phyloP scores from a whole-genome alignment of 2,113 vertebrate genomes.

The Parotia lawesii region DNA sequence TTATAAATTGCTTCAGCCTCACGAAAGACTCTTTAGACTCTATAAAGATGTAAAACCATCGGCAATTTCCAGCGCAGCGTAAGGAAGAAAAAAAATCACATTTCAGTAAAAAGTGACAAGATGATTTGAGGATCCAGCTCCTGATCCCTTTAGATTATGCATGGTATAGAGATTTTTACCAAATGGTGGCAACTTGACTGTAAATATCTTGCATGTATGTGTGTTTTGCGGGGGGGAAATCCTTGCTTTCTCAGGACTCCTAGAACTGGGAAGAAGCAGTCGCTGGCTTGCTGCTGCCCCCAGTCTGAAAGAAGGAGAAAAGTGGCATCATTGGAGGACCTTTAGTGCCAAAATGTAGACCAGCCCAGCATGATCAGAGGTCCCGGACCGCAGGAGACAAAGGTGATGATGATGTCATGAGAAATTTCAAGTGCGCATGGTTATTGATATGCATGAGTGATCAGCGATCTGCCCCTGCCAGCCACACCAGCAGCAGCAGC shows the following conservation, averaged over 20 bases:
- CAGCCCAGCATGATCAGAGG: constrained; percentile 92
- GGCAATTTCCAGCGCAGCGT: constrained; percentile 82
- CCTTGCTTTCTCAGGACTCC: constrained; percentile 74
- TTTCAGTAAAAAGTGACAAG: constrained; percentile 81
- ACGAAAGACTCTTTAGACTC: constrained; percentile 83
- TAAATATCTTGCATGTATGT: constrained; percentile 68
- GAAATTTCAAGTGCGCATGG: constrained; percentile 78
- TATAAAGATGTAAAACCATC: constrained; percentile 83
- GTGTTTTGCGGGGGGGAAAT: constrained; percentile 60
- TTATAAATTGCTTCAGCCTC: constrained; percentile 89
- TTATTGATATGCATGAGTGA: constrained; percentile 79
- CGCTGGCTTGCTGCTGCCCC: constrained; percentile 75
- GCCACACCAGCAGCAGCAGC: not conserved
- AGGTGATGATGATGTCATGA: constrained; percentile 89
- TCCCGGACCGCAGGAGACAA: constrained; percentile 83
- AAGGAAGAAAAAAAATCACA: constrained; percentile 70
- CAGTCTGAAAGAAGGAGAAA: constrained; percentile 85
- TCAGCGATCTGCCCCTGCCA: constrained; percentile 68
- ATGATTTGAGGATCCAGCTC: constrained; percentile 77
- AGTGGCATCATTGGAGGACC: constrained; percentile 85
- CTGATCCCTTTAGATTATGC: constrained; percentile 79
- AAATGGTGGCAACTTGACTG: constrained; percentile 78
- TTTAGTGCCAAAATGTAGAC: constrained; percentile 86
- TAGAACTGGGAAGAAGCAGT: constrained; percentile 77
- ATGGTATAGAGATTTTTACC: constrained; percentile 72